Base-by-base conservation (phyloP, 2,888 invertebrate genomes). In the Drosophila nr. fundita region DNA sequence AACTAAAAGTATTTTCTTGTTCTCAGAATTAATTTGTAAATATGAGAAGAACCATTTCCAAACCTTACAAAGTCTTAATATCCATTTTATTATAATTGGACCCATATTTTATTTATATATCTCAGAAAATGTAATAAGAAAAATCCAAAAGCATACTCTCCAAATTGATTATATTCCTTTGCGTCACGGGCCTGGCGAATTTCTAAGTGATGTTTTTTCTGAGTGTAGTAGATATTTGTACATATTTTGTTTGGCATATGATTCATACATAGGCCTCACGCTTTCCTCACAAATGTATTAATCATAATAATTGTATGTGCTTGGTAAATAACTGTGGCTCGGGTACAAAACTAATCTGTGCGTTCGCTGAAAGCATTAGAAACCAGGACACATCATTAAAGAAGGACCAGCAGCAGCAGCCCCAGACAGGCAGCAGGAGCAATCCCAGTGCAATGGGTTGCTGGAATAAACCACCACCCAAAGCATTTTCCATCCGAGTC, bases 341-440 rank as follows among this genome's bases (percentile, higher is more conserved):
- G 60, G 59, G 49, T 27, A 40, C 38, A 38, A 57, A 68, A 70
- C 82, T 82, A 83, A 83, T 86, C 80, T 78, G 49, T 66, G 42
- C 29, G 45, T 68, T 55, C 66, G 66, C 68, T 85, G 88, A 85
- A 85, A 85, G 86, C 85, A 85, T 87, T 85, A 85, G 88, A 73
- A 73, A 73, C 69, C 85, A 85, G 86, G 74, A 86, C 74, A 83
- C 83, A 77, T 85, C 88, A 85, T 85, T 85, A 87, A 85, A 69
- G 88, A 49, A 76, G 64, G 32, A 1, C 29, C 55, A 34, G 21
- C 32, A n/a, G 30, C 48, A 38, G 66, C 54, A 55, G 48, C 21
- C 24, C 24, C 45, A 45, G 34, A 66, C 63, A 29, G 29, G 63
- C 50, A 30, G 48, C 24, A 13, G 40, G 13, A 34, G 38, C 24